Evolutionary conservation across 2,113 vertebrate species (phyloP), one percentile per base, ranked within the genome.

Genomic region (Chrysochloris asiatica): DNA sequence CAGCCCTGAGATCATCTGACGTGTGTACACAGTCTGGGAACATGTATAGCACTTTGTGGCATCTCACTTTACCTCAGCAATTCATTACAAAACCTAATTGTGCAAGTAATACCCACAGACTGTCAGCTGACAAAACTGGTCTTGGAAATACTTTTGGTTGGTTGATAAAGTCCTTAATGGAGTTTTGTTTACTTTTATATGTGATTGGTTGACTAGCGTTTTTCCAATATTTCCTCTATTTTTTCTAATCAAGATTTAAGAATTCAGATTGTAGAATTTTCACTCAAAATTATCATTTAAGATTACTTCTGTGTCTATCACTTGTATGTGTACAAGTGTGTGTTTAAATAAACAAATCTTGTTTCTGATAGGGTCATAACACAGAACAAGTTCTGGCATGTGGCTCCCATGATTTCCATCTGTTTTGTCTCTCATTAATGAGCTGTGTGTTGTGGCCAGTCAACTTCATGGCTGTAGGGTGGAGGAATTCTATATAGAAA

Each of bases 31-130:
- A 61, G 59, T 50, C 48, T 67, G 61, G 75, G 65, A 33, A 71
- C 78, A 69, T 50, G 14, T 8, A 26, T 10, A 17, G 24, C 36
- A n/a, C 72, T 93, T 77, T 88, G 75, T 30, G 69, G 88, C 56
- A 71, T n/a, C 54, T 82, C 43, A n/a, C 56, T 52, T 54, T 84
- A 85, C 61, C 83, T 90, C 48, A 80, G n/a, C 48, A 86, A 77
- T 91, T 92, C 71, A 82, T 72, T 33, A 52, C 5, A 52, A 92
- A 86, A 50, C 52, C 67, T 69, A 33, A 78, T 84, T 65, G 81
- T 75, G 61, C 28, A 73, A 71, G 36, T 41, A 72, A 63, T 21
- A 75, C 36, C 38, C 3, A 1, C 69, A 84, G 75, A 77, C 38
- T 63, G 17, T 54, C 52, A 17, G 47, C 30, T 72, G 72, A 75